Evolutionary conservation across 2,888 invertebrate genomes (phyloP), one percentile per base, ranked within the genome.

Genomic region (Mycalesis mineus): DNA sequence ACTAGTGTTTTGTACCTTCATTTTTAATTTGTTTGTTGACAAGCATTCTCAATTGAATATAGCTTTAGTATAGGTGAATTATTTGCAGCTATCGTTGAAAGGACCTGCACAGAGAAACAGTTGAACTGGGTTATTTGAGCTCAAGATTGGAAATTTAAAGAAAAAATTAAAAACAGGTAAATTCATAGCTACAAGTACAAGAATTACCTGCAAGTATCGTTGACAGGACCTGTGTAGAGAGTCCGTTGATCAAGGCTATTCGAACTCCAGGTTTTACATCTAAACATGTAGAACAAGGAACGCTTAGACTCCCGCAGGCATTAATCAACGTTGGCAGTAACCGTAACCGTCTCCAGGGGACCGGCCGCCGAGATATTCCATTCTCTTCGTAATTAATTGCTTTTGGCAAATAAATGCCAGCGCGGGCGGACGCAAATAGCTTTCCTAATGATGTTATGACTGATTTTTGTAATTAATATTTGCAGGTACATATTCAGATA

Each of bases 291-390:
- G 57, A 83, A 80, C 75, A 81, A 78, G 79, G 74, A 79, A 80
- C 83, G 84, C 55, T 58, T 58, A 71, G 83, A 80, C 82, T 84
- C 82, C 75, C 74, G 72, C 76, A 71, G 73, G 78, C 84, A 88
- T 88, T 86, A 88, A 89, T 89, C 88, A 89, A 78, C 79, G 84
- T 80, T 82, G 84, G 80, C 84, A 77, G 86, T 84, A 84, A 85
- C 84, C 79, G 83, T 83, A 84, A 80, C 84, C 83, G 78, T 84
- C 86, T 84, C 84, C 74, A 80, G 84, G 80, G 85, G 82, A 88
- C 88, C 82, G 86, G 82, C 80, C 82, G 82, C 67, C 77, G 78
- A 82, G 85, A 86, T 85, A 85, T 84, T 87, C 85, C 87, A 86
- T 88, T 87, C 86, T 86, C 79, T 74, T 69, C 66, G 80, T 88